Percentiles rank a stretch among this genome's conserved stretches.
Conservation (phyloP, 2,113 vertebrate species). For the Neomonachus schauinslandi region DNA sequence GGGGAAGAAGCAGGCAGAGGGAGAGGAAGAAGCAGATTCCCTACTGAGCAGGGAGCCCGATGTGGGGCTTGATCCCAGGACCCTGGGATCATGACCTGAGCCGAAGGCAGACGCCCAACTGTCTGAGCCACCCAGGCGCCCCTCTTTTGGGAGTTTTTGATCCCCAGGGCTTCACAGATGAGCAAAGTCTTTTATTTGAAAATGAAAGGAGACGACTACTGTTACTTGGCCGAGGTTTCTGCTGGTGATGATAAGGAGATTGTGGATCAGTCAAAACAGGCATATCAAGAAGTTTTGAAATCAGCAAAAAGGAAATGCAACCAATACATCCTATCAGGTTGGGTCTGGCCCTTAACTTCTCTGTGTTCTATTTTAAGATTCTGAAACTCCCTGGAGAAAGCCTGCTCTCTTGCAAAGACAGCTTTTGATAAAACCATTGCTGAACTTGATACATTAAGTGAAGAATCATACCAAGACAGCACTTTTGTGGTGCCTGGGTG, state of each 20-base stretch:
- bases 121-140: too few species aligned
- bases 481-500: slow-evolving; percentile 63
- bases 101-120: too few species aligned
- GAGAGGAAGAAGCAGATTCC: too few species aligned
- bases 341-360: neutral
- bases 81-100: too few species aligned
- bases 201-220: neutral
- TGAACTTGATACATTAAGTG: slow-evolving; percentile 92
- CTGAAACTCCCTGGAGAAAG: neutral
- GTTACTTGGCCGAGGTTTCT: neutral
- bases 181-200: neutral
- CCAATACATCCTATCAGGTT: neutral
- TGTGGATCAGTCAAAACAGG: neutral
- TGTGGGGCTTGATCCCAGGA: too few species aligned
- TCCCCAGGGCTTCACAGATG: neutral
- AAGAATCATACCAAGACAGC: slow-evolving; percentile 99
- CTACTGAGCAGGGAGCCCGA: too few species aligned
- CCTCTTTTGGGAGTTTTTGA: neutral
- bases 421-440: slow-evolving; percentile 94
- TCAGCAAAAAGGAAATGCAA: slow-evolving; percentile 29
- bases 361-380: neutral
- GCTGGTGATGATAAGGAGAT: neutral
- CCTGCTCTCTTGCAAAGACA: neutral
- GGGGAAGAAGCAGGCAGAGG: too few species aligned
- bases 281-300: neutral